Base-by-base conservation (phyloP, 1,140 invertebrate genomes). In the Rhyzopertha dominica region DNA sequence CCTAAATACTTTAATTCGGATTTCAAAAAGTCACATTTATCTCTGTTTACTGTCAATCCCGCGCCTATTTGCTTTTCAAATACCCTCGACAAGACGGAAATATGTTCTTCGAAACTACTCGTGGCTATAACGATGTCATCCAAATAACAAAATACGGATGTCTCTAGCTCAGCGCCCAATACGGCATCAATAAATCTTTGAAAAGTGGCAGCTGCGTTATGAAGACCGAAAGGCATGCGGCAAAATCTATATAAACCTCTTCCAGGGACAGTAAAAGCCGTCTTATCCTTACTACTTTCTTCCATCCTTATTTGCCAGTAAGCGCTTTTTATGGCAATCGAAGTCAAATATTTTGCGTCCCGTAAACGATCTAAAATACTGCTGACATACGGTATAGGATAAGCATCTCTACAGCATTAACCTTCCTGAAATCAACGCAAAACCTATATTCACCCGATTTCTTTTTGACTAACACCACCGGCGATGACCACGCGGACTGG, bases 141-240 rank as follows among this genome's bases (percentile, higher is more conserved):
- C 1, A 61, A 35, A 34, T 58, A 59, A 9, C 39, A 40, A 32
- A 51, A 58, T 3, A 47, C 56, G 42, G 47, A 26, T 13, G 39
- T 53, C 16, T 50, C 55, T 4, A 59, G 47, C 30, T 58, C 58
- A 0, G 56, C 51, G 1, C 53, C 54, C 10, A 59, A 34, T 5
- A 47, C 39, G 12, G 4, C 14, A 19, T 43, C 20, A 10, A 43
- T 14, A 12, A 24, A 38, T 54, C 61, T 49, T 42, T 69, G 60
- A 30, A 70, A 67, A 0, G 61, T 66, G 0, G 57, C 59, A 2
- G 67, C 56, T 1, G 60, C 59, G 48, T 70, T 54, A 5, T 35
- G 30, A 1, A 65, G 20, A 1, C 63, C 63, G 37, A 62, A 65
- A 8, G 59, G 47, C 35, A 59, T 61, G 5, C 37, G 12, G 12